Evolutionary conservation across 2,797 vertebrate genomes (phyloP), one percentile per base, ranked within the genome.

Genomic region (Pangasius macronema): DNA sequence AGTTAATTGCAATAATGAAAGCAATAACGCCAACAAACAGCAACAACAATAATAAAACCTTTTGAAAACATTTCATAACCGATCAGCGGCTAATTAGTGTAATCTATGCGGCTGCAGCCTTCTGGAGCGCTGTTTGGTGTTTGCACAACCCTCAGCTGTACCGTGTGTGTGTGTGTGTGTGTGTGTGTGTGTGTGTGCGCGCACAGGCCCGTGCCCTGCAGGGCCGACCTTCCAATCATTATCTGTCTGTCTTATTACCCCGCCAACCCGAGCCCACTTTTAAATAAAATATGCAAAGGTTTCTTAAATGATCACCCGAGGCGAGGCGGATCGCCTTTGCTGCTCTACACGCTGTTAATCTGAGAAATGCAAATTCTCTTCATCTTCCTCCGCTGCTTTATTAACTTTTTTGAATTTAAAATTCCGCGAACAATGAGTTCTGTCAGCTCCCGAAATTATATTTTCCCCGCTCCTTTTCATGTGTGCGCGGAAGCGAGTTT

Each of bases 251-350:
- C 98, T 99, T 99, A 99, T 99, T 99, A 99, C 98, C 98, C 98
- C 98, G 97, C 98, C 98, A 99, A 99, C 98, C 98, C 97, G 96
- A 96, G 98, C 98, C 98, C 98, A 99, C 97, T 99, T 99, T 99
- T 99, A 99, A 99, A 99, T 99, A 99, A 99, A 99, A 99, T 99
- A 99, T 99, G 98, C 98, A 99, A 99, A 99, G 98, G 98, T 99
- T 99, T 99, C 98, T 99, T 99, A 99, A 99, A 99, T 99, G 98
- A 99, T 99, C 97, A 99, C 98, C 98, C 96, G 96, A 96, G 98
- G 98, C 98, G 97, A 98, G 96, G 97, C 97, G 97, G 98, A 98
- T 98, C 97, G 97, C 97, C 97, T 97, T 97, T 97, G 97, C 98
- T 99, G 98, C 98, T 99, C 97, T 99, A 99, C 98, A 99, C 98